Base-by-base conservation (phyloP, 2,888 invertebrate species). In the Aporophyla nigra region DNA sequence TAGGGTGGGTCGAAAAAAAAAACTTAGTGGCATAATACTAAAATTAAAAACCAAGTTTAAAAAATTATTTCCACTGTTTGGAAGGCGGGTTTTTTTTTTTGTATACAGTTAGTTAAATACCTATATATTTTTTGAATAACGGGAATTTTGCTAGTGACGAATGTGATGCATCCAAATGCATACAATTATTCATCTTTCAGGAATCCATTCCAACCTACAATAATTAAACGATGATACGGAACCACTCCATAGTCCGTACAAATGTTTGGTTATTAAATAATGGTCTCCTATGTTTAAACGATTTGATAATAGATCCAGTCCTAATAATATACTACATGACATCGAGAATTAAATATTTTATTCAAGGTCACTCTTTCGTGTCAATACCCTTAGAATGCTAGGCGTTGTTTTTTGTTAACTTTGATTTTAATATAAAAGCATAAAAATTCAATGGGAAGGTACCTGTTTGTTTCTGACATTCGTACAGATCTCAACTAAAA, bases 401-500 rank as follows among this genome's bases (percentile, higher is more conserved):
- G 66, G 56, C 68, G 51, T 62, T 80, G 74, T 89, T 92, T 90
- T 92, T 91, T 90, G 58, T 82, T 54, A 78, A 70, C 79, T 75
- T 74, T 67, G 86, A 76, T 85, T 87, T 87, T 83, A 83, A 85
- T 93, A 93, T 93, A 93, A 90, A 91, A 92, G 88, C 88, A 86
- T 81, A 69, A 72, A 75, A 80, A 66, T 76, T 77, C 33, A 43
- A 72, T 80, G 69, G 76, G 75, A 87, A 76, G 81, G 63, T 84
- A 92, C 89, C 87, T 92, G 90, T 93, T 86, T 90, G 85, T 82
- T 89, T 90, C 87, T 90, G 88, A 86, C 76, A 84, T 78, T 84
- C 86, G 84, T 83, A 84, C 88, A 90, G 85, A 92, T 90, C 92
- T 91, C 90, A 90, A 75, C 89, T 92, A 89, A 79, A 73, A 93